Evolutionary conservation across 2,888 invertebrate species (phyloP).

Genomic region (Onthophagus sagittarius): DNA sequence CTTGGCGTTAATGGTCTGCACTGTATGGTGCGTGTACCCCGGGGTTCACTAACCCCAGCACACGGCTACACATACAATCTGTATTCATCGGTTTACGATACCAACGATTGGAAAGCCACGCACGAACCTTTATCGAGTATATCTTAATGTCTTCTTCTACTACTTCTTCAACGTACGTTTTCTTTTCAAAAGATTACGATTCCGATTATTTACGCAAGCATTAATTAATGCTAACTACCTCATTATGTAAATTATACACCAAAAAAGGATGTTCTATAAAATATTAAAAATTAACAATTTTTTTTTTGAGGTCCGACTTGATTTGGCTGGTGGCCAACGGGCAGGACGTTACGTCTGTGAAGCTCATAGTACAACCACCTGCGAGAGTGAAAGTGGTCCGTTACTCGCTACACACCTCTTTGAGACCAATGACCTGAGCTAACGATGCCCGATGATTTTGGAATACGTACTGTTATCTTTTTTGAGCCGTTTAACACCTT

Average conservation of each 20-base stretch:
- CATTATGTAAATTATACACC: no score
- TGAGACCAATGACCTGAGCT: conserved; percentile 28
- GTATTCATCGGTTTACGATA: background rate
- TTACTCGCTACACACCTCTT: conserved; percentile 32
- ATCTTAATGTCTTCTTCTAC: no score
- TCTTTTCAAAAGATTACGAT: no score
- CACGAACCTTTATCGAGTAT: no score
- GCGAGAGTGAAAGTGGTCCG: conserved; percentile 34
- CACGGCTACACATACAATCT: background rate
- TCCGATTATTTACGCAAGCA: no score
- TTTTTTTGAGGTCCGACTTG: background rate
- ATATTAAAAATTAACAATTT: background rate
- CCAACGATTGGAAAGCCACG: no score
- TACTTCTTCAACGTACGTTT: no score
- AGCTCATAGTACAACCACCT: conserved; percentile 30
- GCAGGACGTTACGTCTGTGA: background rate
- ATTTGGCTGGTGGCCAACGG: background rate
- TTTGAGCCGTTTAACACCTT: background rate
- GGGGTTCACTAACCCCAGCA: background rate
- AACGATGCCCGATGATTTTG: background rate
- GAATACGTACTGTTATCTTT: background rate
- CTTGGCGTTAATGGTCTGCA: background rate
- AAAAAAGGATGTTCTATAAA: no score
- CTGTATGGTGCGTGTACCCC: no score
- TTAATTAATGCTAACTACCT: no score